These are phyloP conservation scores for Anas platyrhynchos DNA, from an alignment of 2,113 vertebrate species.

Conservation along the genomic window DNA sequence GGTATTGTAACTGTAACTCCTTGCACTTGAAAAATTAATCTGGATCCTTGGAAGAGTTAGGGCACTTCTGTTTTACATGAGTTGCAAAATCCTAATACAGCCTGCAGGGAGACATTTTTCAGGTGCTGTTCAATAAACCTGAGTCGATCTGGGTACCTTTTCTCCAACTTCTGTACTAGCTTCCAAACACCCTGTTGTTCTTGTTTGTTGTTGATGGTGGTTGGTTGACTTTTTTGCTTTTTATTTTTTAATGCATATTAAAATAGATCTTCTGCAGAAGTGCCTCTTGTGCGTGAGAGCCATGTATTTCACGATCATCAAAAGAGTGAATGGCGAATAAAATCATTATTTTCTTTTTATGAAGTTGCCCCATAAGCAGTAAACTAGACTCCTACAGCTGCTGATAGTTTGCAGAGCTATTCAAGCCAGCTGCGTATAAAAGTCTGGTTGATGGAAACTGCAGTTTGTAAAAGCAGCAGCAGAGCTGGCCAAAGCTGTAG, in stretches of 20 bases:
- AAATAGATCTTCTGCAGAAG: neutral
- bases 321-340: neutral
- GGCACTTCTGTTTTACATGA: neutral
- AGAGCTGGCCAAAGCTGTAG: neutral
- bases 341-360: neutral
- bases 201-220: neutral
- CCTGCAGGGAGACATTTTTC: neutral
- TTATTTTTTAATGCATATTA: neutral
- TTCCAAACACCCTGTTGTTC: neutral
- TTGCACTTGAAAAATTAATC: neutral
- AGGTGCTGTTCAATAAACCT: neutral
- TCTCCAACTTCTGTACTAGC: neutral
- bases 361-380: neutral
- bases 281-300: neutral
- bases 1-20: neutral
- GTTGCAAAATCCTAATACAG: neutral
- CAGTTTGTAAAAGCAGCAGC: neutral
- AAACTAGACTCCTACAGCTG: neutral
- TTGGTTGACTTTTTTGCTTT: no score
- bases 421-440: neutral
- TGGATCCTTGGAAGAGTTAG: neutral
- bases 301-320: neutral
- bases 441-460: neutral
- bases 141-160: neutral
- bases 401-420: neutral